A percentile compares a stretch with the other conserved stretches of the same genome.
phyloP scores from a whole-genome alignment of 2,888 invertebrate species.

The Hololepta plana region DNA sequence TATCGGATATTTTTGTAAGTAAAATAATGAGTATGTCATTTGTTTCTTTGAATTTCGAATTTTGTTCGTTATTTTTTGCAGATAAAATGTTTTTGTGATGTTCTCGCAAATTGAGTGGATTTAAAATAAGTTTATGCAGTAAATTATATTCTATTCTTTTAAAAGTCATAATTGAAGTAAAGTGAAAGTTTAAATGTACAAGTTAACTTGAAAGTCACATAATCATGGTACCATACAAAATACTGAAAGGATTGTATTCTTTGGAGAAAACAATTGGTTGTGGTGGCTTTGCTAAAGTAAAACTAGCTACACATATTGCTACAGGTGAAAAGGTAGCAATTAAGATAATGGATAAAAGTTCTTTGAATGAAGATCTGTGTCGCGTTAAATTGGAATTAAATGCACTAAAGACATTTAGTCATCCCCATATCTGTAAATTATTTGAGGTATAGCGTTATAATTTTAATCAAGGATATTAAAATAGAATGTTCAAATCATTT shows the following conservation, averaged over 20 bases:
- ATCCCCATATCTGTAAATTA: conserved; percentile 59
- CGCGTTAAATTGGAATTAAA: conserved; percentile 54
- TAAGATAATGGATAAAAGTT: conserved; percentile 63
- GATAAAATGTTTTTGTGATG: too few relatives aligned
- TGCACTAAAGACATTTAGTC: conserved; percentile 49
- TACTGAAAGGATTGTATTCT: conserved; percentile 43
- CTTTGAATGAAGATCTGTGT: conserved; percentile 52
- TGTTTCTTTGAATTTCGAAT: too few relatives aligned
- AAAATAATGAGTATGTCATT: too few relatives aligned
- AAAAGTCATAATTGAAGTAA: too few relatives aligned
- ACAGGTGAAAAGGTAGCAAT: conserved; percentile 69
- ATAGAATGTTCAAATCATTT: conserved; percentile 5
- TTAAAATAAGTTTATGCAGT: too few relatives aligned
- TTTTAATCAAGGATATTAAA: conserved; percentile 1
- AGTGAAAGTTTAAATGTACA: too few relatives aligned
- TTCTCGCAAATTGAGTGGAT: too few relatives aligned
- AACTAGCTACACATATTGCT: conserved; percentile 55
- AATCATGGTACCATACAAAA: conserved; percentile 34
- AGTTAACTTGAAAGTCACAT: too few relatives aligned
- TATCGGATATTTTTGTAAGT: too few relatives aligned
- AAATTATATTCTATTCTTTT: too few relatives aligned
- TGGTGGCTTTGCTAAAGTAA: conserved; percentile 71
- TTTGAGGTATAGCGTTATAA: conserved; percentile 33
- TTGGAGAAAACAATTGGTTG: conserved; percentile 51
- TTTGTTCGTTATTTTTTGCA: too few relatives aligned